A percentile compares a stretch with the other conserved stretches of the same genome.
Evolutionary conservation across 2,113 vertebrate genomes (phyloP).

Genomic region (Corynorhinus townsendii): DNA sequence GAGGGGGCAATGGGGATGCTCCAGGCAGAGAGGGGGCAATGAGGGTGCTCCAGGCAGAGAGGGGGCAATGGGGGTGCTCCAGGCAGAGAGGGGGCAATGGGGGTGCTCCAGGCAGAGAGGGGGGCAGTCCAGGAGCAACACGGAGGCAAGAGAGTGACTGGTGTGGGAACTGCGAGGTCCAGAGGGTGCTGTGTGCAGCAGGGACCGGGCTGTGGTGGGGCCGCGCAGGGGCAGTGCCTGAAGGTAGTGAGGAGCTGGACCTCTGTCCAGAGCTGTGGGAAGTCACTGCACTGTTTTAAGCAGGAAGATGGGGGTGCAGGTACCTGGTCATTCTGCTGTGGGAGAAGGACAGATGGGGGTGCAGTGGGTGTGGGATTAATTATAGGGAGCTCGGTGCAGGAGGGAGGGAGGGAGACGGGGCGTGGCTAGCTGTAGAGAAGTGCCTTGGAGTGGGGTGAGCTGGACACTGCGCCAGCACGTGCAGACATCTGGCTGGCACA

Average conservation of each 20-base stretch:
- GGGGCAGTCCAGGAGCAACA: neutral
- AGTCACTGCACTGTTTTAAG: neutral
- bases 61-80: no score
- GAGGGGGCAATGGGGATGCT: no score
- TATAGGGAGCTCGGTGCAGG: neutral
- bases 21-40: no score
- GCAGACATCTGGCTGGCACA: neutral
- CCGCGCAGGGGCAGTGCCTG: neutral
- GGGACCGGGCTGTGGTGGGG: rapidly evolving
- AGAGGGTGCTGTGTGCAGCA: rapidly evolving
- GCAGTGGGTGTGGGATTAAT: neutral
- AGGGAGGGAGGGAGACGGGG: no score
- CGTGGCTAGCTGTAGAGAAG: neutral
- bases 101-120: neutral
- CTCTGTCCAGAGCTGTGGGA: neutral
- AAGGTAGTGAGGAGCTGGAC: neutral
- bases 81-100: no score
- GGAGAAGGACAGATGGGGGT: no score
- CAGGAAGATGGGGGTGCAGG: neutral
- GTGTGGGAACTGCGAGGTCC: rapidly evolving
- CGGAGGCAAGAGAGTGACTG: neutral
- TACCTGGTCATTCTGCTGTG: neutral
- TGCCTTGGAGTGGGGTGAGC: neutral
- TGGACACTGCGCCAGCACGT: neutral
- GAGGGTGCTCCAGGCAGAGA: no score